Percentiles rank a stretch among this genome's conserved stretches.
Conservation (phyloP, 2,888 invertebrate species). For the Cantharis flavilabris region DNA sequence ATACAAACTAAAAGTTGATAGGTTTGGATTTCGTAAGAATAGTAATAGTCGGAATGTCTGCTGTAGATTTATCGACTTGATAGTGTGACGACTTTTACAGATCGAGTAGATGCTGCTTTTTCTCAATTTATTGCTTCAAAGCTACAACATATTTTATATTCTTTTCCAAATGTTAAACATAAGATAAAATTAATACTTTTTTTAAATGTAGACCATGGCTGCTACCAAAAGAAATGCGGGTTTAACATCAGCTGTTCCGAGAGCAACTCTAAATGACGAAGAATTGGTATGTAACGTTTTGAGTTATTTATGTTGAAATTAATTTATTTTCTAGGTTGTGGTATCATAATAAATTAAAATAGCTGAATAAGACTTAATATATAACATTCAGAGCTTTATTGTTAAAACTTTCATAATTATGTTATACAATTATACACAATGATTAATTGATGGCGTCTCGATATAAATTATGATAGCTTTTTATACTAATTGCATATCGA, state of each 20-base stretch:
- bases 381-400: background rate
- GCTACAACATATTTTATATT: background rate
- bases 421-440: background rate
- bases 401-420: background rate
- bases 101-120: background rate
- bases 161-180: background rate
- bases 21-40: background rate
- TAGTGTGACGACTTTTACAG: background rate
- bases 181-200: slow-evolving; percentile 7
- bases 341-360: background rate
- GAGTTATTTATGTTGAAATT: background rate
- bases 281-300: slow-evolving; percentile 84
- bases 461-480: background rate
- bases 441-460: background rate
- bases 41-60: background rate
- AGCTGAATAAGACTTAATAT: background rate
- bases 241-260: slow-evolving; percentile 93
- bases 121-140: background rate
- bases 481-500: background rate
- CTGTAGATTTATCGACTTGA: background rate
- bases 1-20: background rate
- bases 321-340: background rate
- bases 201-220: slow-evolving; percentile 88
- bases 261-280: slow-evolving; percentile 97
- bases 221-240: slow-evolving; percentile 97